Conservation (phyloP, 2,113 vertebrate species). For the Anser cygnoides region DNA sequence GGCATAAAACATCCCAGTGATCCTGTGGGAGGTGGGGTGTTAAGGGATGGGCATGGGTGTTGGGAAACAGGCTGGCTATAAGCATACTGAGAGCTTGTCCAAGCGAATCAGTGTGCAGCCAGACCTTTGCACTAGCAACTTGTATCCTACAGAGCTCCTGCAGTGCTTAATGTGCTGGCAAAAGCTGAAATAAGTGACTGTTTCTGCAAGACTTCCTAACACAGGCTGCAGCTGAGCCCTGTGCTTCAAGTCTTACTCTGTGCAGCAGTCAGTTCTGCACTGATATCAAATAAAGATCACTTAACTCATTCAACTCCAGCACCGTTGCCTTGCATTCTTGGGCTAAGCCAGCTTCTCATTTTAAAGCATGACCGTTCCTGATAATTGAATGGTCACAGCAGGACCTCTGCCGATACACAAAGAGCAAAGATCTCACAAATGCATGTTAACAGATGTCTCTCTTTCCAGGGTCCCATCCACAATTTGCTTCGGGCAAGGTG, state of each 20-base stretch:
- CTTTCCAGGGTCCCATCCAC: conserved; percentile 81
- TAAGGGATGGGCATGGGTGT: neutral
- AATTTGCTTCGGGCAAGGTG: conserved; percentile 87
- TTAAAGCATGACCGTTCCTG: neutral
- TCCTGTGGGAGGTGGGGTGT: neutral
- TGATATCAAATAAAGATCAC: neutral
- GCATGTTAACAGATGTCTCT: neutral
- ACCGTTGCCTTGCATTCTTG: neutral
- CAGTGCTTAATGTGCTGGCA: neutral
- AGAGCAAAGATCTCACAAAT: neutral
- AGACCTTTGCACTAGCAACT: neutral
- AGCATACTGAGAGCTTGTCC: neutral
- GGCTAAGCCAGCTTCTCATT: neutral
- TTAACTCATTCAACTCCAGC: neutral
- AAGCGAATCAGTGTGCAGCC: neutral
- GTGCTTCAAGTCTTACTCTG: neutral
- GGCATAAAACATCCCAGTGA: neutral
- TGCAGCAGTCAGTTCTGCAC: neutral
- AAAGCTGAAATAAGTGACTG: neutral
- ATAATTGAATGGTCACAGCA: neutral
- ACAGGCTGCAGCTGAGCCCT: neutral
- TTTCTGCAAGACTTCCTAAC: neutral
- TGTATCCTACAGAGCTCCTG: neutral
- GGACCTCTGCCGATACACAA: neutral
- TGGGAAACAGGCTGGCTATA: neutral